Evolutionary conservation across 37 sponge, comb jelly and placozoan genomes (phyloP), one percentile per base, ranked within the genome.

Genomic region (Halichondria panicea): DNA sequence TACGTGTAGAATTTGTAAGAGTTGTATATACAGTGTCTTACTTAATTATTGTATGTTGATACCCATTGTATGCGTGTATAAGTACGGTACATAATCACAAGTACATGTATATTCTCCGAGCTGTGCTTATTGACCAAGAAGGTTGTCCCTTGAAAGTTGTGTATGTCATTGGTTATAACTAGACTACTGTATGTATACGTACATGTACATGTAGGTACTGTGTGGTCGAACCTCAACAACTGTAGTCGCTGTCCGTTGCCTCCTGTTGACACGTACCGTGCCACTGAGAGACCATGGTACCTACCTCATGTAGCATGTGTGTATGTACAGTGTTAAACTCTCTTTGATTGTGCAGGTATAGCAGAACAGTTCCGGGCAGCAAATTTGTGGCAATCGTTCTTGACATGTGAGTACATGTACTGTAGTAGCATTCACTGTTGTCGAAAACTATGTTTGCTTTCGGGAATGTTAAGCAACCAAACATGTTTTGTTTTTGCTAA

Each of bases 241-340:
- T 71, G 71, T 33, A 36, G 70, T 36, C 68, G 71, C n/a, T 84
- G 85, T 34, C 77, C 78, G 5, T 55, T 44, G 46, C 7, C 32
- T 19, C 44, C 27, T 25, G 77, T 68, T 19, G 85, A 84, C 40
- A 48, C 85, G 8, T 84, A 54, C 63, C 71, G 77, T 43, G 69
- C 43, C 30, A 30, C 71, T 8, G 19, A 27, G n/a, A 55, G 85
- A 31, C 85, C 78, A 0, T 84, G 85, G 85, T 84, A 48, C 31
- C 22, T 24, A 24, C 32, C 42, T 19, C 35, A n/a, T 42, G 19
- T 28, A 50, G 18, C 31, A 4, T 63, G 4, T 63, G 33, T 32
- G 2, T 32, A 27, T 32, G 21, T 11, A 25, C 3, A 18, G 25
- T 30, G 15, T 28, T 59, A 18, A 30, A 36, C 2, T 18, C 42